Evolutionary conservation across 2,113 vertebrate genomes (phyloP).

Genomic region (Elephantulus edwardii): DNA sequence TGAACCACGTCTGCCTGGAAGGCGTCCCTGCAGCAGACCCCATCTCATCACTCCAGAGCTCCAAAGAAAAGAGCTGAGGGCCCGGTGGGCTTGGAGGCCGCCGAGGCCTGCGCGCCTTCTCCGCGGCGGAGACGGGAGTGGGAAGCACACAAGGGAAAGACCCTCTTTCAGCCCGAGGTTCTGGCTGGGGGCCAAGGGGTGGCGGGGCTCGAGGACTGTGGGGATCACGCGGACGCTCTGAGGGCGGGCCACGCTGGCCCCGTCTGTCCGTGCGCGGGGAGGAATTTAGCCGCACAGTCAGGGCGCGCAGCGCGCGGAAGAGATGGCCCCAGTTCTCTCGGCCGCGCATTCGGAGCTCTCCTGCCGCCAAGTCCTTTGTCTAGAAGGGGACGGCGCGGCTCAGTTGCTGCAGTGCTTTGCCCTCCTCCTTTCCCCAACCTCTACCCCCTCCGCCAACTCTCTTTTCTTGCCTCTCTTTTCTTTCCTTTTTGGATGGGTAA

Average conservation of each 20-base stretch:
- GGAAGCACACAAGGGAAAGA: neutral
- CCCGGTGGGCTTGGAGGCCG: neutral
- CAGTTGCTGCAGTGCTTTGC: neutral
- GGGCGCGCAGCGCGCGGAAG: conserved; percentile 4
- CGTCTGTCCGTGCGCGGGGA: conserved; percentile 14
- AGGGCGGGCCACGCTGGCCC: neutral
- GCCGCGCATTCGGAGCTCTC: conserved; percentile 39
- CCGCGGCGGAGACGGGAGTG: neutral
- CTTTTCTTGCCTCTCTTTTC: conserved; percentile 49
- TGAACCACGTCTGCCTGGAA: conserved; percentile 23
- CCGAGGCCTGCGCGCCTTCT: neutral
- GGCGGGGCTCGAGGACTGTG: neutral
- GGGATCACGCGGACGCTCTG: neutral
- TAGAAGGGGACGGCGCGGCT: conserved; percentile 47
- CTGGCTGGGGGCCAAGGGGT: neutral
- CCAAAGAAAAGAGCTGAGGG: fast-evolving
- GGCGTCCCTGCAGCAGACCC: neutral
- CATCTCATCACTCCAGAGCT: neutral
- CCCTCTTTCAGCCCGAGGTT: neutral
- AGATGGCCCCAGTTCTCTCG: neutral
- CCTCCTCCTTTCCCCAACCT: conserved; percentile 44
- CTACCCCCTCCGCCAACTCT: conserved; percentile 47
- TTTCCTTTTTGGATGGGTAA: conserved; percentile 63
- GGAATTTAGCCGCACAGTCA: conserved; percentile 11
- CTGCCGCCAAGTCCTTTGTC: conserved; percentile 70